Conservation (phyloP, 2,113 vertebrate species). For the Chunga burmeisteri region DNA sequence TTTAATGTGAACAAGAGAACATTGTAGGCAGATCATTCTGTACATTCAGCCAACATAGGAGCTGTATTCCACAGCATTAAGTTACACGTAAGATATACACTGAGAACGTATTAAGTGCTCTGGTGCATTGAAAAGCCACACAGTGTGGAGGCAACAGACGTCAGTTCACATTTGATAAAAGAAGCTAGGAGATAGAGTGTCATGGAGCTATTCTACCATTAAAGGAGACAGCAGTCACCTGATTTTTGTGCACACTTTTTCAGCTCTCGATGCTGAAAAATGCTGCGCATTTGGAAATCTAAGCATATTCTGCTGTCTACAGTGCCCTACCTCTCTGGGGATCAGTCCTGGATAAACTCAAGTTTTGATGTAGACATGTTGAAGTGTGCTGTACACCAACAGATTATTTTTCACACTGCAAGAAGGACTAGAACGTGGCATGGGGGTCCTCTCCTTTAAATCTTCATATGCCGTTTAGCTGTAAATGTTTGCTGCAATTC, state of each 20-base stretch:
- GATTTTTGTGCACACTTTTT: neutral
- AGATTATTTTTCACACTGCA: neutral
- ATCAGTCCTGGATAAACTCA: neutral
- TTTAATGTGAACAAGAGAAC: neutral
- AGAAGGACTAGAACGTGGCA: neutral
- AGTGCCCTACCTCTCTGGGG: neutral
- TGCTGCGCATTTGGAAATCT: rapidly evolving
- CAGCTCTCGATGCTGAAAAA: neutral
- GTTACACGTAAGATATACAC: neutral
- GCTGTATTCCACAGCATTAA: neutral
- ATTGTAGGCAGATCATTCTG: neutral
- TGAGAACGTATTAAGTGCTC: neutral
- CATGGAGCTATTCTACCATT: neutral
- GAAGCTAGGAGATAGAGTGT: neutral
- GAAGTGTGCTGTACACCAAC: neutral
- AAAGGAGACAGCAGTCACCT: neutral
- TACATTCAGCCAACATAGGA: slow-evolving; percentile 18
- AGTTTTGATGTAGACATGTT: neutral
- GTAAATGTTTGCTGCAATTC: neutral
- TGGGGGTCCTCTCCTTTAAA: neutral
- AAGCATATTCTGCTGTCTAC: neutral
- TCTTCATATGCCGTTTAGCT: neutral
- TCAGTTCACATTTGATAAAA: neutral
- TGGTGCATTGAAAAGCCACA: neutral
- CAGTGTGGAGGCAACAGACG: neutral